Percentiles rank a stretch among this genome's conserved stretches.
phyloP scores from a whole-genome alignment of 2,113 vertebrate species.

The Ivindomyrus marchei region DNA sequence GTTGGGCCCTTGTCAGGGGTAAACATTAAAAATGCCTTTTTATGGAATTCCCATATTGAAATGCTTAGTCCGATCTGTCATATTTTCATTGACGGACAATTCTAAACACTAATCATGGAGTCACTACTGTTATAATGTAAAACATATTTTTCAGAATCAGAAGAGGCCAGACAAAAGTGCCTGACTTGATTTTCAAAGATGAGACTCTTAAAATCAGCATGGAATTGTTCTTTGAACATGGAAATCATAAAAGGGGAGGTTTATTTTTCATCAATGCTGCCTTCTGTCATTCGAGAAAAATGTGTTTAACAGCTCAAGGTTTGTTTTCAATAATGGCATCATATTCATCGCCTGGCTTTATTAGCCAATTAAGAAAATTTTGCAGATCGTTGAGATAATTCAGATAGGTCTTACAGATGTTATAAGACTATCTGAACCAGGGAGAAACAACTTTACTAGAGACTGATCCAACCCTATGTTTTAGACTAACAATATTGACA shows the following conservation, averaged over 20 bases:
- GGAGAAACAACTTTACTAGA: neutral
- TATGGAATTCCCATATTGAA: neutral
- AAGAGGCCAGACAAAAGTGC: neutral
- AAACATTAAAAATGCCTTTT: neutral
- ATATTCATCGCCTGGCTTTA: neutral
- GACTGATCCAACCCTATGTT: neutral
- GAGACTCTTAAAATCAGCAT: neutral
- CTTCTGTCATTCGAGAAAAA: neutral
- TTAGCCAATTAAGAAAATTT: neutral
- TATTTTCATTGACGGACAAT: neutral
- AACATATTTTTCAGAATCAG: neutral
- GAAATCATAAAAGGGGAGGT: neutral
- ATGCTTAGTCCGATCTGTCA: neutral
- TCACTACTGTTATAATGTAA: neutral
- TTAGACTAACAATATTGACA: neutral
- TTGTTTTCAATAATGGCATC: neutral
- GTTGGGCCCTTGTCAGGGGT: neutral
- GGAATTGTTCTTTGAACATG: neutral
- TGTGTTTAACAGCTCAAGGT: neutral
- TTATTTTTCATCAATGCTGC: neutral
- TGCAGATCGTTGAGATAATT: neutral
- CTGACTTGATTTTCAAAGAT: neutral
- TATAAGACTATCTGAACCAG: neutral
- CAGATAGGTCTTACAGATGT: neutral
- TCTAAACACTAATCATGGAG: neutral